phyloP scores from a whole-genome alignment of 2,888 invertebrate species.

The Apamea anceps region DNA sequence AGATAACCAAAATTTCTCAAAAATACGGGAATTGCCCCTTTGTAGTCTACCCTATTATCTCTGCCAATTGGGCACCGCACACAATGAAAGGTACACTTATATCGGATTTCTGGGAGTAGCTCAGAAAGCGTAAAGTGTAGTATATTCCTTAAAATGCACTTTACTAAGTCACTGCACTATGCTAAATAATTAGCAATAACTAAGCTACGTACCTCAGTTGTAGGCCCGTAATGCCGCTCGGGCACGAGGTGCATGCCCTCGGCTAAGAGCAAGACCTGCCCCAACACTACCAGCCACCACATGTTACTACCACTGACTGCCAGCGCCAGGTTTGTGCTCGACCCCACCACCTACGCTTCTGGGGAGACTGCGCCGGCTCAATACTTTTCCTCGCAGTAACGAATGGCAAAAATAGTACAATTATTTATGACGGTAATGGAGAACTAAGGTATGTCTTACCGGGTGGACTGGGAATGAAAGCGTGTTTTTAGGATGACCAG shows the following conservation, averaged over 20 bases:
- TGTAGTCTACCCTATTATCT: background rate
- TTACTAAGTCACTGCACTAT: conserved; percentile 20
- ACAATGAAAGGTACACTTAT: background rate
- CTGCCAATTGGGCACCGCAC: background rate
- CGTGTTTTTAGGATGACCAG: background rate
- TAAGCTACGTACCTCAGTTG: conserved; percentile 70
- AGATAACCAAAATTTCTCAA: background rate
- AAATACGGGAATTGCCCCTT: background rate
- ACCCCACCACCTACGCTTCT: conserved; percentile 51
- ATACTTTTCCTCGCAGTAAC: conserved; percentile 48
- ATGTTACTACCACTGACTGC: conserved; percentile 75
- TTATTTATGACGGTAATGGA: conserved; percentile 7
- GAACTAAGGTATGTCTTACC: background rate
- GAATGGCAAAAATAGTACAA: conserved; percentile 21
- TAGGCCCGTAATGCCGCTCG: conserved; percentile 68
- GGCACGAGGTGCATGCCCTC: conserved; percentile 74
- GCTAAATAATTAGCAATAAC: background rate
- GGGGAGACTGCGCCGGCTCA: conserved; percentile 29
- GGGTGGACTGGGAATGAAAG: background rate
- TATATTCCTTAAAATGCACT: background rate
- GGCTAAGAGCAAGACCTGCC: conserved; percentile 73
- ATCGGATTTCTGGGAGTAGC: background rate
- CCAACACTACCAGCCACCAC: conserved; percentile 81
- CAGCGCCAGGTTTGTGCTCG: conserved; percentile 28
- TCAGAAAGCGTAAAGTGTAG: background rate